Evolutionary conservation across 2,113 vertebrate genomes (phyloP), one percentile per base, ranked within the genome.

Genomic region (Clarias macrocephalus): DNA sequence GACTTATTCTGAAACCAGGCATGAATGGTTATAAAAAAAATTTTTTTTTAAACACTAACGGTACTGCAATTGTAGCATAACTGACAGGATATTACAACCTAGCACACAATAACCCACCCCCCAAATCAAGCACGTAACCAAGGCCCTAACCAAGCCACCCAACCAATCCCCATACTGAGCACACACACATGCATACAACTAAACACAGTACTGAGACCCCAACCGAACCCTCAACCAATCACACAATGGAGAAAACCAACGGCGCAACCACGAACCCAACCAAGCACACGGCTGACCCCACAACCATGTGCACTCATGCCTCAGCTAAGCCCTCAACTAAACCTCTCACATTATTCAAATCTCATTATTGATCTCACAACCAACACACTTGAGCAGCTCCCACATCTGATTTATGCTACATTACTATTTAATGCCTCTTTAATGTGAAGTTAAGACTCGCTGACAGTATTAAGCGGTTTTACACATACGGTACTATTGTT

Each of bases 261-360:
- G 8, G 6, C 18, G 21, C 30, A 21, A 33, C 33, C 0, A 21
- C 21, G 0, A 13, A 1, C 5, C 0, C 13, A 70, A 33, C 5
- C 1, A 15, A 33, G 0, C 6, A 0, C 15, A 18, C 28, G 6
- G 6, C 16, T 7, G 2, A 33, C 0, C 2, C 3, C 6, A 3
- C 68, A 70, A 70, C 9, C 9, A 42, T 7, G 42, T 42, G 42
- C 3, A 0, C 5, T 42, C 42, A 42, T 42, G 5, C 42, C 48
- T 48, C 48, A 8, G 7, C 48, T 8, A n/a, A 65, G 9, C 10
- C 2, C 2, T 3, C 63, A n/a, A 13, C 4, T 8, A 2, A 60
- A 37, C 48, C 7, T 48, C 48, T 48, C 48, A 48, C 48, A 48
- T 48, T 48, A 48, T 48, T 48, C 15, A 5, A 18, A 5, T 60